Base-by-base conservation (phyloP, 2,113 vertebrate species). In the Mastomys natalensis region DNA sequence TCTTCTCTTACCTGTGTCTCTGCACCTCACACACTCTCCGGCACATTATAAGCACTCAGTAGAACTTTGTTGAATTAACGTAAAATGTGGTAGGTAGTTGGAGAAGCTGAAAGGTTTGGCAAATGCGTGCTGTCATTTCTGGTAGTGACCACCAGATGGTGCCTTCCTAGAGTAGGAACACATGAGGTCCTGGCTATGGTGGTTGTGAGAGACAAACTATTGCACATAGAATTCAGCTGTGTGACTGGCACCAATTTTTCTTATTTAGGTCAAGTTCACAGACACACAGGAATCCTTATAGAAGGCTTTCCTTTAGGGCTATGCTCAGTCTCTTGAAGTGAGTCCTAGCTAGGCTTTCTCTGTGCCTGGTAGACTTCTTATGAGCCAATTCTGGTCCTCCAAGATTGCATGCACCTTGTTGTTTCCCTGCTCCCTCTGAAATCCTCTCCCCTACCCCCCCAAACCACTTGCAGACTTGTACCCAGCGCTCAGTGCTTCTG, bases 101-200 rank as follows among this genome's bases (percentile, higher is more conserved):
- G 70, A 94, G 72, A 91, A 11, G 13, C 12, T 7, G 0, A n/a
- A 72, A 86, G n/a, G 34, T 22, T 51, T 89, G 78, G 62, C n/a
- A 19, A 90, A 78, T 87, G 55, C 15, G 76, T 4, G 0, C 34
- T 87, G 89, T 90, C 81, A 51, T 93, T 94, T 94, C 92, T 88
- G 93, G 82, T 96, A 86, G 90, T 40, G 68, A 91, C 89, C 95
- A 92, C 88, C 55, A 96, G 96, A 86, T 88, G 95, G 91, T 68
- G 66, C 55, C 80, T 95, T 96, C 55, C 24, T 45, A 92, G 96
- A 92, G 7, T 26, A 43, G 72, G 17, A 72, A 13, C 34, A 78
- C 53, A 45, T 53, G 73, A 31, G 21, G 29, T 45, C 45, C 16
- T 43, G 37, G 48, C n/a, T 58, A 29, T 19, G 48, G 40, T n/a